phyloP scores from a whole-genome alignment of 35 echinoderm and acorn worm species.

The Stichopus chloronotus region DNA sequence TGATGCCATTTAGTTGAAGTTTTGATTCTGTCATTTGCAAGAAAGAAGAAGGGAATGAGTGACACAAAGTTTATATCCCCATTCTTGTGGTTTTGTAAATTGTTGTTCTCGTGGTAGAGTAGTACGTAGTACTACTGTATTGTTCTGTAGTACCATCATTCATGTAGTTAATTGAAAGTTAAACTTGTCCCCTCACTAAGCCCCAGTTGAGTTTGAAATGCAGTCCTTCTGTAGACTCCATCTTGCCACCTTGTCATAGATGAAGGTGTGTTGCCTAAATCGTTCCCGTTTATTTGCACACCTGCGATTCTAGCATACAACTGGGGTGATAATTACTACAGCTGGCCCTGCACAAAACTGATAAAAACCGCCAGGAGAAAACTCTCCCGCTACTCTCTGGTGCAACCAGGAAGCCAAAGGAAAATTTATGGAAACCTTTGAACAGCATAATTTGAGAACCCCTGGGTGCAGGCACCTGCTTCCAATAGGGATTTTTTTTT shows the following conservation, averaged over 20 bases:
- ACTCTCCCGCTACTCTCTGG: background rate
- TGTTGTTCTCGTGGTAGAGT: no score
- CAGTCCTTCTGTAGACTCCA: constrained; percentile 20
- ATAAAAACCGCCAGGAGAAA: background rate
- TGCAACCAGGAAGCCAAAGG: background rate
- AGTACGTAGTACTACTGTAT: no score
- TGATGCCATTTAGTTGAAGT: no score
- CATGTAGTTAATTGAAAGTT: no score
- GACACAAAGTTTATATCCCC: no score
- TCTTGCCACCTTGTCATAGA: constrained; percentile 18
- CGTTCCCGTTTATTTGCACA: constrained; percentile 39
- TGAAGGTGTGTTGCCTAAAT: constrained; percentile 36
- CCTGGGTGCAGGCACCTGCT: constrained; percentile 46
- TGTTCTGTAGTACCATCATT: no score
- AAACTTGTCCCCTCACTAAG: constrained; percentile 9
- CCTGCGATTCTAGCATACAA: constrained; percentile 42
- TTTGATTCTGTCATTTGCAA: no score
- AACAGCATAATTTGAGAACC: constrained; percentile 41
- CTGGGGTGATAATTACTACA: constrained; percentile 47
- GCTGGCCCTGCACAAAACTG: constrained; percentile 39
- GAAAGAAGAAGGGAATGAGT: no score
- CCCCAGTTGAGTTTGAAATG: constrained; percentile 9
- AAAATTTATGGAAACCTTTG: constrained; percentile 38
- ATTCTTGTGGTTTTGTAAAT: no score
- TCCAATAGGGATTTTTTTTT: background rate